These are phyloP conservation scores for Molorchus minor DNA, from an alignment of 2,888 invertebrate genomes.

Conservation along the genomic window DNA sequence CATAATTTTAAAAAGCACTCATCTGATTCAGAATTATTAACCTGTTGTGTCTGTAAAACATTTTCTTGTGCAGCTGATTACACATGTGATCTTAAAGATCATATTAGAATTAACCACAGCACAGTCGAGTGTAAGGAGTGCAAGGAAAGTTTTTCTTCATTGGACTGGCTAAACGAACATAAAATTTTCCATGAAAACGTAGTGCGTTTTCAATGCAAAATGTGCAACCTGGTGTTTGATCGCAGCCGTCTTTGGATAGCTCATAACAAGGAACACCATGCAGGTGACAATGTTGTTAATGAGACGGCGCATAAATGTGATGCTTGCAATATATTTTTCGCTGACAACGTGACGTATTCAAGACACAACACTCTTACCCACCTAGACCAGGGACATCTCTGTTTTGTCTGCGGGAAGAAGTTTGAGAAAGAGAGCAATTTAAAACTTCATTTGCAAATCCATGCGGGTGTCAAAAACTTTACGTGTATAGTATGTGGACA, in stretches of 20 bases:
- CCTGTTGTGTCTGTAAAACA: slow-evolving; percentile 17
- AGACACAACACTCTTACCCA: slow-evolving; percentile 29
- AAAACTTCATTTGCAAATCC: slow-evolving; percentile 42
- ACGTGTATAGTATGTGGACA: slow-evolving; percentile 61
- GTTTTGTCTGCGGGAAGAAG: slow-evolving; percentile 44
- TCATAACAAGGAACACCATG: neutral
- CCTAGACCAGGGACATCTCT: neutral
- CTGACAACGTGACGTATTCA: slow-evolving; percentile 28
- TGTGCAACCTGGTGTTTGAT: neutral
- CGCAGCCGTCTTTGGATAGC: slow-evolving; percentile 24
- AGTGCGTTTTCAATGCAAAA: neutral
- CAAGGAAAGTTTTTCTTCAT: slow-evolving; percentile 59
- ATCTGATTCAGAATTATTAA: neutral
- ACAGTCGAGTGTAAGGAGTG: slow-evolving; percentile 64
- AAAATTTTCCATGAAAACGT: neutral
- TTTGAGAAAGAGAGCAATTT: slow-evolving; percentile 37
- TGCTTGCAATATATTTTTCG: slow-evolving; percentile 1
- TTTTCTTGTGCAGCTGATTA: slow-evolving; percentile 19
- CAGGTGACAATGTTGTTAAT: too few species aligned
- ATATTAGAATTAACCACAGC: slow-evolving; percentile 40
- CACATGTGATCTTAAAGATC: slow-evolving; percentile 30
- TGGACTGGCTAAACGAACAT: neutral
- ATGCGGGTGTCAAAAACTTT: slow-evolving; percentile 56
- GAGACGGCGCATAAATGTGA: neutral
- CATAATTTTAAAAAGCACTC: slow-evolving; percentile 18